Base-by-base conservation (phyloP, 2,113 vertebrate genomes). In the Donacobius atricapilla region DNA sequence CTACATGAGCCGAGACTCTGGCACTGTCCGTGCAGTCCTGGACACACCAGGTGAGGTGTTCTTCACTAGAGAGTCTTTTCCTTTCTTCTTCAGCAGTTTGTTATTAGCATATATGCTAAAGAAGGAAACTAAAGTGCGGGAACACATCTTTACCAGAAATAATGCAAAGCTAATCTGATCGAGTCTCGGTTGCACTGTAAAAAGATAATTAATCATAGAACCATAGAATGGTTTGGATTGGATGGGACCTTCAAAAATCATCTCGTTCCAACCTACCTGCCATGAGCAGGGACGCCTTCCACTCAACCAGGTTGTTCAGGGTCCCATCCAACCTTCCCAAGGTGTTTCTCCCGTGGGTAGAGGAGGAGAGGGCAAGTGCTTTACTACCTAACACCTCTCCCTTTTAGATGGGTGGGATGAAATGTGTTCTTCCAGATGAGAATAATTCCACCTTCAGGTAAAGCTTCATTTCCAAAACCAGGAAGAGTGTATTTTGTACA, bases 141-240 rank as follows among this genome's bases (percentile, higher is more conserved):
- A 79, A 84, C 95, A 4, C 30, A 45, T 66, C 71, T 93, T 56
- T 33, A 83, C 39, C 84, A 72, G 82, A 81, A 85, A 85, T 44
- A 94, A 81, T 28, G 31, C 61, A 73, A 83, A 80, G 53, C 35
- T 66, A 44, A 63, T 57, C 78, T 91, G 61, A 77, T 80, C 79
- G 88, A 94, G 21, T 71, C 40, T 76, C 91, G 75, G 88, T 83
- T 86, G 50, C 69, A n/a, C 45, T 83, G 27, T 89, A 14, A 23
- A 87, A 92, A 80, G 23, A 22, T 31, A 69, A 83, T 70, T 81
- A 23, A 35, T 66, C 20, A 30, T 5, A 28, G 44, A 66, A n/a
- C 7, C 24, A 51, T 0, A 16, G 24, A 66, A 22, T 20, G 4
- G 2, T 72, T 45, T 53, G 50, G 13, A 6, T 48, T 75, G 42